Conservation (phyloP, 2,888 invertebrate genomes). For the Neoitamus cyanurus region DNA sequence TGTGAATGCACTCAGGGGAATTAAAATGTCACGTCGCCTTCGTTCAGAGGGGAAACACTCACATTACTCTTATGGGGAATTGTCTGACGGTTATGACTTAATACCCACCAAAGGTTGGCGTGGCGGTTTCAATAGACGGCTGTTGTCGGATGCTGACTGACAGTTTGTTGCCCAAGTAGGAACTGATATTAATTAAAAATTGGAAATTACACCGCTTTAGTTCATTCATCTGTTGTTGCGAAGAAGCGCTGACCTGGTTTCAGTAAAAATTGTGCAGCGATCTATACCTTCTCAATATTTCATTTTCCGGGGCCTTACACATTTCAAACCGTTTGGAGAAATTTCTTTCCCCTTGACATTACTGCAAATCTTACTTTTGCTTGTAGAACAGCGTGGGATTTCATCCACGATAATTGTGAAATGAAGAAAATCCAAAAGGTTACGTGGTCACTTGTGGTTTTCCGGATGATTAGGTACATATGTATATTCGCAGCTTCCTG, state of each 20-base stretch:
- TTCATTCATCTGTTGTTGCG: not conserved
- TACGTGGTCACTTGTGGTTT: not conserved
- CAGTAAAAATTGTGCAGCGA: not conserved
- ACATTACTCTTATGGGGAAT: not conserved
- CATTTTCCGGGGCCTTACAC: not conserved
- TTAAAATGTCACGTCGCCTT: slow-evolving; percentile 1
- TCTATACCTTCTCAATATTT: not conserved
- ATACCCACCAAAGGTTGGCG: not conserved
- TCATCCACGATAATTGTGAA: not conserved
- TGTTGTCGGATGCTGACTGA: not conserved
- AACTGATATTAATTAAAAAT: not conserved
- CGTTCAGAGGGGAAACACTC: not conserved
- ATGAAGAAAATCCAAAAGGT: not conserved
- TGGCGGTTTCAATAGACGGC: not conserved
- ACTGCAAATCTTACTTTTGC: not conserved
- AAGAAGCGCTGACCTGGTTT: not conserved
- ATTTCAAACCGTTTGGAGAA: not conserved
- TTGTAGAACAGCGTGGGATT: not conserved
- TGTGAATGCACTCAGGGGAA: not conserved
- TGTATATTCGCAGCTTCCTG: not conserved
- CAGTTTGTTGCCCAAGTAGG: not conserved
- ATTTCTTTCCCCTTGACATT: not conserved
- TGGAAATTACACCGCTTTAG: not conserved
- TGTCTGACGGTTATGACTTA: not conserved
- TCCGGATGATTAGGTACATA: not conserved